A percentile compares a stretch with the other conserved stretches of the same genome.
Conservation (phyloP, 2,888 invertebrate species). For the Heterodera filipjevi region DNA sequence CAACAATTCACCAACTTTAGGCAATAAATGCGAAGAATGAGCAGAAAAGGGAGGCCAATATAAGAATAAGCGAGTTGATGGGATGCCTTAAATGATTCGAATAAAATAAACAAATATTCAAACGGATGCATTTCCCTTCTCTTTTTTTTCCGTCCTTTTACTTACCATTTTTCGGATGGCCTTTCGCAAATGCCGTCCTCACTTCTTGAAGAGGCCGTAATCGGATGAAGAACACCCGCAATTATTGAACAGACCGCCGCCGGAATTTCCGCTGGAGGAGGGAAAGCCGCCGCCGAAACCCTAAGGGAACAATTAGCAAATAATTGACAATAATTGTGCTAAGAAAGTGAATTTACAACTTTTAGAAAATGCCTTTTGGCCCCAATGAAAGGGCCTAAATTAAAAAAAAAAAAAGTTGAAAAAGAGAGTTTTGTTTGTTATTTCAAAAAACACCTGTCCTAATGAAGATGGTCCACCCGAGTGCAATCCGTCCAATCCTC, state of each 20-base stretch:
- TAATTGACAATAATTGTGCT: not conserved
- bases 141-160: not conserved
- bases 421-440: too few species aligned
- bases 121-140: not conserved
- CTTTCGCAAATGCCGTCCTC: not conserved
- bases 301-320: not conserved
- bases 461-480: not conserved
- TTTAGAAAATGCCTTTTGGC: too few species aligned
- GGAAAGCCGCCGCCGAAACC: conserved; percentile 7
- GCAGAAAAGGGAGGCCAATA: too few species aligned
- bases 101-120: too few species aligned
- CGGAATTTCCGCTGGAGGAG: conserved; percentile 2
- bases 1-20: too few species aligned
- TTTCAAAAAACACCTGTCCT: not conserved
- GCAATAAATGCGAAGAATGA: too few species aligned
- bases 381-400: too few species aligned
- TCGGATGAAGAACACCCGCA: conserved; percentile 30
- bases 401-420: too few species aligned
- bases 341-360: not conserved
- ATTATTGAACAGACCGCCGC: conserved; percentile 26
- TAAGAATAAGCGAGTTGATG: too few species aligned
- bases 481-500: conserved; percentile 19
- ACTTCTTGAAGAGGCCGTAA: conserved; percentile 30
- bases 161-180: not conserved
- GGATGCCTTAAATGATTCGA: too few species aligned